Evolutionary conservation across 2,888 invertebrate genomes (phyloP).

Genomic region (Mycalesis mineus): DNA sequence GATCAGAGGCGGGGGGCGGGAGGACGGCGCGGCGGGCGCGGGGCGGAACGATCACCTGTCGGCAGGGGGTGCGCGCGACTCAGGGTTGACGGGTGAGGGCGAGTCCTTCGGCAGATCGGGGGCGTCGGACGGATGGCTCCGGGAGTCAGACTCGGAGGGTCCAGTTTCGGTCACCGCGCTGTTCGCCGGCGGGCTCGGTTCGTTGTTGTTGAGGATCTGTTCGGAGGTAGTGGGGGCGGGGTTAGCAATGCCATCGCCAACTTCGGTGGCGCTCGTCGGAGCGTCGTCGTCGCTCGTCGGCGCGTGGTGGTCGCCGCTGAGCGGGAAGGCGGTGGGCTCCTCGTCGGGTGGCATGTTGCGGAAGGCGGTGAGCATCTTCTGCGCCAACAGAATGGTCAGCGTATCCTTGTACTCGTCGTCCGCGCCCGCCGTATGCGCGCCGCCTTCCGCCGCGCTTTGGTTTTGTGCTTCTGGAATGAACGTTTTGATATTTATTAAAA

Average conservation of each 20-base stretch:
- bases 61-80: background rate
- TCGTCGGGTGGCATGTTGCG: constrained; percentile 48
- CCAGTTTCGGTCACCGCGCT: background rate
- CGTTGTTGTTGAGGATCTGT: background rate
- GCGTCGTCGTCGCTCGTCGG: background rate
- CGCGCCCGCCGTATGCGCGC: constrained; percentile 21
- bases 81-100: background rate
- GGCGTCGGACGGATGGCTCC: background rate
- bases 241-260: background rate
- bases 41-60: constrained; percentile 8
- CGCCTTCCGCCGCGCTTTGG: constrained; percentile 23
- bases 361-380: constrained; percentile 62
- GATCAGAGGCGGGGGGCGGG: background rate
- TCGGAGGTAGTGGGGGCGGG: background rate
- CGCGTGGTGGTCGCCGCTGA: background rate
- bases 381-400: constrained; percentile 44
- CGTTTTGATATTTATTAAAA: background rate
- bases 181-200: too few relatives aligned
- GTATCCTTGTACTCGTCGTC: constrained; percentile 25
- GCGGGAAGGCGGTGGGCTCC: background rate
- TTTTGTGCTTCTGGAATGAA: constrained; percentile 6
- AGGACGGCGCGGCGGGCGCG: constrained; percentile 10
- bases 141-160: too few relatives aligned
- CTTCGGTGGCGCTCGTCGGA: background rate
- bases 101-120: background rate